phyloP scores from a whole-genome alignment of 2,797 vertebrate genomes.

The Clarias platycephalus region DNA sequence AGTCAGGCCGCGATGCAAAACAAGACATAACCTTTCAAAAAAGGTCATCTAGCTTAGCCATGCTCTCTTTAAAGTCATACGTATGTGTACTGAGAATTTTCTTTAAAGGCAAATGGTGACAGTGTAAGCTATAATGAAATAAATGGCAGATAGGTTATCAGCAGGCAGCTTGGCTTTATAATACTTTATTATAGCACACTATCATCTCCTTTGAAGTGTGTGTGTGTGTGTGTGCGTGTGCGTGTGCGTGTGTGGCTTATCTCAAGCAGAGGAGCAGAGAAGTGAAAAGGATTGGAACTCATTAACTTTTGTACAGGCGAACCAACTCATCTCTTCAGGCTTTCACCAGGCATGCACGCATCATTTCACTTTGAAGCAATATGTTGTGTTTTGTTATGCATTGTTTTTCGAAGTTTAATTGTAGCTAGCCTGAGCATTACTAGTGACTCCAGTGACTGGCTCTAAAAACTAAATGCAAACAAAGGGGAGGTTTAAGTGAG shows the following conservation, averaged over 20 bases:
- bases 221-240: constrained; percentile 14
- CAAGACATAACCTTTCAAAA: constrained; percentile 47
- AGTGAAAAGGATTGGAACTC: constrained; percentile 14
- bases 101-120: constrained; percentile 34
- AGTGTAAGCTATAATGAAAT: constrained; percentile 23
- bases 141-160: constrained; percentile 41
- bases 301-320: constrained; percentile 23
- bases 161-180: constrained; percentile 32
- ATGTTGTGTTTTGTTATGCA: background rate
- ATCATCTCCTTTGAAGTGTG: constrained; percentile 45
- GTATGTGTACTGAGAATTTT: constrained; percentile 39
- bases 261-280: constrained; percentile 18
- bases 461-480: background rate
- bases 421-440: background rate
- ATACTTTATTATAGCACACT: constrained; percentile 37
- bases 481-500: background rate
- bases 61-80: constrained; percentile 40
- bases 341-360: constrained; percentile 6
- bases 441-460: background rate
- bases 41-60: constrained; percentile 51
- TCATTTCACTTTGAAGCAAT: background rate
- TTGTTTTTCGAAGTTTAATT: background rate
- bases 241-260: constrained; percentile 34
- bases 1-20: constrained; percentile 51
- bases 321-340: constrained; percentile 12